Evolutionary conservation across 2,113 vertebrate species (phyloP).

Genomic region (Hyaena hyaena): DNA sequence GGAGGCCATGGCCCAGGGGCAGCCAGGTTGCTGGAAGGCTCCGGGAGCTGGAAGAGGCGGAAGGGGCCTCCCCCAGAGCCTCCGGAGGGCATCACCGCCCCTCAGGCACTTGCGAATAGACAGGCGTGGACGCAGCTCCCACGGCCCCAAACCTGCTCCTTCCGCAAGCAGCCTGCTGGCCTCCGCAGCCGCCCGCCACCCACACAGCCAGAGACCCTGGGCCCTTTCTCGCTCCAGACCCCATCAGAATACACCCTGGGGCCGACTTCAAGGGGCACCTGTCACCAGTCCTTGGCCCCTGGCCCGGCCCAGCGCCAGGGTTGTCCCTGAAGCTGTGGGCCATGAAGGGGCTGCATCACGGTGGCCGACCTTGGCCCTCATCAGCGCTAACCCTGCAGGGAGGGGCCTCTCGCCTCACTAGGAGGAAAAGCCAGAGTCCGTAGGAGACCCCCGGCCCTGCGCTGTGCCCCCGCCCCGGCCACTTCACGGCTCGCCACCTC

Average conservation of each 20-base stretch:
- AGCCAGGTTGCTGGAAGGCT: not conserved
- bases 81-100: too few relatives aligned
- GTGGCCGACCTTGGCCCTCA: not conserved
- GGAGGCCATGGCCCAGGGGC: not conserved
- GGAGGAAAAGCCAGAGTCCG: not conserved
- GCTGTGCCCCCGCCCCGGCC: accelerated
- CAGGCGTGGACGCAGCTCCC: too few relatives aligned
- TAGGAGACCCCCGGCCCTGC: not conserved
- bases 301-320: too few relatives aligned
- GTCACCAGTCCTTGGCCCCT: not conserved
- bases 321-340: too few relatives aligned
- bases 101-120: too few relatives aligned
- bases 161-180: not conserved
- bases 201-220: not conserved
- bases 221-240: not conserved
- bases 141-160: not conserved
- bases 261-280: not conserved
- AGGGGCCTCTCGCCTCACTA: not conserved
- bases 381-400: not conserved
- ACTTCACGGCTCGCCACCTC: too few relatives aligned
- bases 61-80: not conserved
- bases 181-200: not conserved
- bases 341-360: too few relatives aligned
- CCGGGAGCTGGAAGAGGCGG: not conserved
- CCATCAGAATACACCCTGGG: not conserved